These are phyloP conservation scores for Corythornis vintsioides DNA, from an alignment of 2,113 vertebrate genomes.

Conservation along the genomic window DNA sequence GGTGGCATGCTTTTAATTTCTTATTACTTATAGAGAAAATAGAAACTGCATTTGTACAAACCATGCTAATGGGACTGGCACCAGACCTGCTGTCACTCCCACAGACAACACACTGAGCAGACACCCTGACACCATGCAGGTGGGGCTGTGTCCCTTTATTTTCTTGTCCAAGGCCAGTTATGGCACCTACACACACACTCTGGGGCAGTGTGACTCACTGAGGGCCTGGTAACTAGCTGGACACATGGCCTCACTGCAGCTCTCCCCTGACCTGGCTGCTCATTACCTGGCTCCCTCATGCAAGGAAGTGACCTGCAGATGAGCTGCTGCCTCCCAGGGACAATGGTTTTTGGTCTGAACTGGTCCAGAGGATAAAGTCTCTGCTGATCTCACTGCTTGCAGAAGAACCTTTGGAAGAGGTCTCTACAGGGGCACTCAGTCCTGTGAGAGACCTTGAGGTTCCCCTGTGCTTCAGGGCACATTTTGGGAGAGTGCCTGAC, in stretches of 20 bases:
- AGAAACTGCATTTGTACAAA: neutral
- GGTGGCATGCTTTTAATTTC: neutral
- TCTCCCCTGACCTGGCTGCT: neutral
- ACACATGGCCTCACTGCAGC: accelerated
- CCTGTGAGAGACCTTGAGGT: neutral
- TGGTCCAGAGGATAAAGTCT: neutral
- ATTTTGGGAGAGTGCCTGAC: neutral
- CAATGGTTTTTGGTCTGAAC: neutral
- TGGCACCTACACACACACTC: neutral
- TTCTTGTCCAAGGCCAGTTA: neutral
- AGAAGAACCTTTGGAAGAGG: neutral
- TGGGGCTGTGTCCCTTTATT: neutral
- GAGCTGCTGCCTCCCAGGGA: neutral
- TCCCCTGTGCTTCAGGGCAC: neutral
- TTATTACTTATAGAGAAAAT: neutral
- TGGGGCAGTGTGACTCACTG: neutral
- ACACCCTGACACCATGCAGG: neutral
- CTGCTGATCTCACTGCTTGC: neutral
- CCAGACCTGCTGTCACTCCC: neutral
- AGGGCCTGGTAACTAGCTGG: neutral
- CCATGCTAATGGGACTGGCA: neutral
- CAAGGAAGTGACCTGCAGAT: neutral
- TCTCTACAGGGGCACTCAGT: neutral
- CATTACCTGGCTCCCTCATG: neutral
- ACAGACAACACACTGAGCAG: accelerated